These are phyloP conservation scores for Polietes domitor DNA, from an alignment of 2,888 invertebrate species.

Conservation along the genomic window DNA sequence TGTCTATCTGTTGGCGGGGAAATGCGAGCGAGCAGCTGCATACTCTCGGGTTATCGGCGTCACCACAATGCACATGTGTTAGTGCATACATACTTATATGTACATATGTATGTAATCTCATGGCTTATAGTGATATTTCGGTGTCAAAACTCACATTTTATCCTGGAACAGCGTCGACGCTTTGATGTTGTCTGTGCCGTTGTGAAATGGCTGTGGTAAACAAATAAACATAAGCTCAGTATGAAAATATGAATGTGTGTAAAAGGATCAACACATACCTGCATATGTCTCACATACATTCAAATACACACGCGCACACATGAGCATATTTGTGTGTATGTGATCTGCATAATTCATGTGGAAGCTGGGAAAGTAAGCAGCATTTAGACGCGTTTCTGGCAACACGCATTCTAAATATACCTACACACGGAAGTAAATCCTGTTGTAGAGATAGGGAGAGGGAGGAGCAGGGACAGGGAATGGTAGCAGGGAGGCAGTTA, in stretches of 20 bases:
- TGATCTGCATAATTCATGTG: neutral
- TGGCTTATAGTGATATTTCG: neutral
- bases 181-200: neutral
- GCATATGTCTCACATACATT: neutral
- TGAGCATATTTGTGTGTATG: slow-evolving; percentile 17
- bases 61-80: too few species aligned
- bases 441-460: too few species aligned
- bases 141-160: slow-evolving; percentile 31
- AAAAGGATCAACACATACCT: neutral
- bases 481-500: neutral
- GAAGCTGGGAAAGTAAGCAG: neutral
- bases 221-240: slow-evolving; percentile 11
- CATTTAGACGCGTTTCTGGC: slow-evolving; percentile 22
- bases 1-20: too few species aligned
- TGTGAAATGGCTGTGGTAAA: neutral
- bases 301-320: neutral
- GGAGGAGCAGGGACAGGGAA: too few species aligned
- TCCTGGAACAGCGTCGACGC: neutral
- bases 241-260: neutral
- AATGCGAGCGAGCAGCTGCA: too few species aligned
- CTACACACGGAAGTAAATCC: too few species aligned
- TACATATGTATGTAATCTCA: neutral
- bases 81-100: too few species aligned
- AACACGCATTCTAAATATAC: too few species aligned
- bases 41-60: too few species aligned